Evolutionary conservation across 2,113 vertebrate genomes (phyloP).

Genomic region (Gobiocypris rarus): DNA sequence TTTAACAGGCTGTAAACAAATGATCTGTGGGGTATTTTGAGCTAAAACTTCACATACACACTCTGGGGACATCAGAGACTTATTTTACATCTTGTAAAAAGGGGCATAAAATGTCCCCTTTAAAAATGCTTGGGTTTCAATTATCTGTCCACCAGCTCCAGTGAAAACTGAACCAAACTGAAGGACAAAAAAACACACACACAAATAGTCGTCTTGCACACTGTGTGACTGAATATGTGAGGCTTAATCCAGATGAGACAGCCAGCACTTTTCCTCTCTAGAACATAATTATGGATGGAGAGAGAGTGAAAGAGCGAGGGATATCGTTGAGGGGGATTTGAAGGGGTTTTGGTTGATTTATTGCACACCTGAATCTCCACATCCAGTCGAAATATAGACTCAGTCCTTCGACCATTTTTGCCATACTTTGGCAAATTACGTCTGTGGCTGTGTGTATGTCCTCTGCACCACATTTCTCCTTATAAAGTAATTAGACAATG

Average conservation of each 20-base stretch:
- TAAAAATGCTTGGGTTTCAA: background rate
- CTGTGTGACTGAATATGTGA: background rate
- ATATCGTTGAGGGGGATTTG: constrained; percentile 35
- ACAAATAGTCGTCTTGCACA: background rate
- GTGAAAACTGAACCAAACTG: background rate
- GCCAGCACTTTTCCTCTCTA: constrained; percentile 22
- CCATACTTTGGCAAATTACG: background rate
- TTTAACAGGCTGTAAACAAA: no score
- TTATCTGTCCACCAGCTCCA: background rate
- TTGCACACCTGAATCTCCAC: constrained; percentile 43
- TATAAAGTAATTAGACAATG: constrained; percentile 8
- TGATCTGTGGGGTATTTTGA: no score
- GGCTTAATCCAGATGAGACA: constrained; percentile 29
- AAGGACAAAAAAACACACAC: background rate
- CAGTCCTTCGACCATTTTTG: background rate
- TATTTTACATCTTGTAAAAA: no score
- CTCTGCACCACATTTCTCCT: background rate
- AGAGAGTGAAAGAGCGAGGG: constrained; percentile 2
- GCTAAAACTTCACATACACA: no score
- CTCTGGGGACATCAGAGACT: no score
- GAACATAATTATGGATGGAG: constrained; percentile 44
- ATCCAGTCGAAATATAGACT: background rate
- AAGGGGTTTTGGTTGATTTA: constrained; percentile 45
- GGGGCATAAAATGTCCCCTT: no score
- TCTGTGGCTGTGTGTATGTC: background rate